phyloP scores from a whole-genome alignment of 2,113 vertebrate genomes.

The Cynopterus brachyotis region DNA sequence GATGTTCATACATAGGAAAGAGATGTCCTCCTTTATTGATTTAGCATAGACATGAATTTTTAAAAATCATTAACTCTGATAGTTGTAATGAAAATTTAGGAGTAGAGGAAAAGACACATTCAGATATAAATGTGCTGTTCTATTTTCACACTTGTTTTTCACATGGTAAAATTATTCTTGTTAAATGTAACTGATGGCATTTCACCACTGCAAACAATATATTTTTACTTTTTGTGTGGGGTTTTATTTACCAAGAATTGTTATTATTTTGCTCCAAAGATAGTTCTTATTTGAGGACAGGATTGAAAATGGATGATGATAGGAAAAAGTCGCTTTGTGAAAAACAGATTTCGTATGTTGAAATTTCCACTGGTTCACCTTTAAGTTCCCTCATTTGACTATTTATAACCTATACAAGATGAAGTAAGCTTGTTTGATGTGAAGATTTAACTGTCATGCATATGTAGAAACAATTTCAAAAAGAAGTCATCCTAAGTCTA shows the following conservation, averaged over 20 bases:
- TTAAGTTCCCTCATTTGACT: not conserved
- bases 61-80: conserved; percentile 7
- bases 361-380: not conserved
- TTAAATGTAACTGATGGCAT: conserved; percentile 27
- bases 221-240: not conserved
- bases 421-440: not conserved
- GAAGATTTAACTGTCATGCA: not conserved
- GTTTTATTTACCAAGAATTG: conserved; percentile 37
- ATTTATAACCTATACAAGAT: not conserved
- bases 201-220: not conserved
- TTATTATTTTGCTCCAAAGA: conserved; percentile 26
- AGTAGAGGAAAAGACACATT: not conserved
- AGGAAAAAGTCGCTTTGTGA: not conserved
- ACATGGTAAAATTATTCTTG: not conserved
- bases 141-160: conserved; percentile 34
- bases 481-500: not conserved
- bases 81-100: not conserved
- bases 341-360: not conserved
- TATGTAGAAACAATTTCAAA: not conserved
- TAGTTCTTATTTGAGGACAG: conserved; percentile 7
- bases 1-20: not conserved
- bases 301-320: not conserved
- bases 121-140: not conserved
- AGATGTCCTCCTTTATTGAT: not conserved
- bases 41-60: not conserved